These are phyloP conservation scores for Temnopleurus reevesii DNA, from an alignment of 53 echinoderm and acorn worm genomes.

Conservation along the genomic window DNA sequence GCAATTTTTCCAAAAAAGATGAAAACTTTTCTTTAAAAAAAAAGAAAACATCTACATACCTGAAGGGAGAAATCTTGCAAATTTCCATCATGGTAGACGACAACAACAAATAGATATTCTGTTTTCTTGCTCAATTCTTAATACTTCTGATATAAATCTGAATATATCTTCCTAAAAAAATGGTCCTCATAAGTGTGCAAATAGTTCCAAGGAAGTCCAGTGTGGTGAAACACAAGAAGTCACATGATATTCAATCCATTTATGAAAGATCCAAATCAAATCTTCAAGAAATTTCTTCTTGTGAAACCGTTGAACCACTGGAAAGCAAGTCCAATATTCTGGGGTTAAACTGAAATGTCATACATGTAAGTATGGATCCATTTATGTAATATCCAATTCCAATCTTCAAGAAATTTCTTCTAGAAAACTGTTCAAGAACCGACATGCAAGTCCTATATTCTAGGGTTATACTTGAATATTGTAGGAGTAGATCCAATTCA, in stretches of 20 bases:
- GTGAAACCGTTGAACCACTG: background rate
- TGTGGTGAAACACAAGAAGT: background rate
- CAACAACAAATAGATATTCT: background rate
- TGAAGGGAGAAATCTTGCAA: background rate
- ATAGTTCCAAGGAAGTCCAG: too few species aligned
- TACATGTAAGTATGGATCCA: background rate
- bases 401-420: background rate
- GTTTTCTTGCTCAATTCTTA: background rate
- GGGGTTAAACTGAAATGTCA: background rate
- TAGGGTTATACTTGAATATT: background rate
- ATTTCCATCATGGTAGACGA: constrained; percentile 31
- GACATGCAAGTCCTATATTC: background rate
- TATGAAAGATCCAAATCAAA: background rate
- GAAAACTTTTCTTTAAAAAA: background rate
- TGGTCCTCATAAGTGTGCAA: background rate
- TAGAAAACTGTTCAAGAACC: background rate
- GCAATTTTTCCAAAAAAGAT: background rate
- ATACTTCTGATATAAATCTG: background rate
- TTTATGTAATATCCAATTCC: background rate
- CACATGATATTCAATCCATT: background rate
- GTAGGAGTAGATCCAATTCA: background rate
- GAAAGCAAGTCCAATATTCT: background rate
- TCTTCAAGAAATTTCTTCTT: background rate
- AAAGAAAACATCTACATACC: background rate
- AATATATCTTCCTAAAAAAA: background rate